phyloP scores from a whole-genome alignment of 1,140 invertebrate genomes.

The Thalassaphorura encarpata region DNA sequence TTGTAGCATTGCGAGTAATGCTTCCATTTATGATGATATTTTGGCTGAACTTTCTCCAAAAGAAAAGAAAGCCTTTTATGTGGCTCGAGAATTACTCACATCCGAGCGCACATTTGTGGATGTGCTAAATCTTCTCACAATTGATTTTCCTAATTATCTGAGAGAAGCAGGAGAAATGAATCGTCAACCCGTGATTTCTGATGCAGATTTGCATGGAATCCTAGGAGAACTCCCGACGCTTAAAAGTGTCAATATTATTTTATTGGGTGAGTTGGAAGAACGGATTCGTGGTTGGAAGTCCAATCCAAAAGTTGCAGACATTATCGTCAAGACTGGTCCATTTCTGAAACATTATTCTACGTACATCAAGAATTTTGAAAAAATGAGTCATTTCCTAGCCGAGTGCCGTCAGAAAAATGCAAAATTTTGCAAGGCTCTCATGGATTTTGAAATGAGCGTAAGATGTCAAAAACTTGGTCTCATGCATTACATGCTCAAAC shows the following conservation, averaged over 20 bases:
- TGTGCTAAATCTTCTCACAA: slow-evolving; percentile 55
- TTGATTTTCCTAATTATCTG: slow-evolving; percentile 50
- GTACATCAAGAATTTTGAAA: slow-evolving; percentile 61
- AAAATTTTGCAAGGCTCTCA: slow-evolving; percentile 49
- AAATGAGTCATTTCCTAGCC: slow-evolving; percentile 50
- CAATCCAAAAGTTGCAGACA: slow-evolving; percentile 54
- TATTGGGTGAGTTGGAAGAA: slow-evolving; percentile 52
- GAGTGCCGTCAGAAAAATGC: slow-evolving; percentile 51
- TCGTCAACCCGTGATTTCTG: slow-evolving; percentile 40
- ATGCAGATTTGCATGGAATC: slow-evolving; percentile 46
- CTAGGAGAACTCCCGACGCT: slow-evolving; percentile 50
- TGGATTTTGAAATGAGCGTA: slow-evolving; percentile 54
- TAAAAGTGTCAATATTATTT: slow-evolving; percentile 52
- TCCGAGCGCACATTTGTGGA: slow-evolving; percentile 61
- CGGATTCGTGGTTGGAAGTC: slow-evolving; percentile 51
- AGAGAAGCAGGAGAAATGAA: slow-evolving; percentile 38
- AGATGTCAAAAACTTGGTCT: slow-evolving; percentile 53
- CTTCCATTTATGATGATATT: slow-evolving; percentile 27
- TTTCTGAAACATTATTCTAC: slow-evolving; percentile 63
- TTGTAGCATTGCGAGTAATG: neutral
- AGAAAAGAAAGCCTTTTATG: slow-evolving; percentile 43
- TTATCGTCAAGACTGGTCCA: slow-evolving; percentile 63
- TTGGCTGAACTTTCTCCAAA: slow-evolving; percentile 28
- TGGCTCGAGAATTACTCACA: slow-evolving; percentile 56
- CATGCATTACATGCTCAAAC: slow-evolving; percentile 64